These are phyloP conservation scores for Eretmochelys imbricata DNA, from an alignment of 2,113 vertebrate species.

Conservation along the genomic window DNA sequence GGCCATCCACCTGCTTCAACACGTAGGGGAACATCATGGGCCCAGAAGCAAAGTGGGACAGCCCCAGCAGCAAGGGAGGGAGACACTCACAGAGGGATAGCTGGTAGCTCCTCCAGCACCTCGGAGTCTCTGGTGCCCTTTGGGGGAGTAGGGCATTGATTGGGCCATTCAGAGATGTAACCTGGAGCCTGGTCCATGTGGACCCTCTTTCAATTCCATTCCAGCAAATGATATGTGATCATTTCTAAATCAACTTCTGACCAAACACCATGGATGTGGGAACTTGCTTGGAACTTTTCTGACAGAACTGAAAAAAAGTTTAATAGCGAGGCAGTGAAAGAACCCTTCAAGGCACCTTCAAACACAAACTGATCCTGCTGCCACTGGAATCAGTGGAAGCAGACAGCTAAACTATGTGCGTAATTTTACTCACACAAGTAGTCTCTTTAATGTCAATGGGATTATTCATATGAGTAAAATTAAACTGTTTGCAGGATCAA, in stretches of 20 bases:
- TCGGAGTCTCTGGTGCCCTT: not conserved
- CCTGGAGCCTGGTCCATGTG: not conserved
- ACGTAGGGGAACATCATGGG: too few species aligned
- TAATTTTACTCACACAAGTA: not conserved
- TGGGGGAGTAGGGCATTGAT: not conserved
- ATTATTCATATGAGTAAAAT: not conserved
- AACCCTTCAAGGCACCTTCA: not conserved
- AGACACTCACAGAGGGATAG: not conserved
- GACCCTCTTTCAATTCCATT: not conserved
- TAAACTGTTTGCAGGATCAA: not conserved
- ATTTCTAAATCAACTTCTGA: not conserved
- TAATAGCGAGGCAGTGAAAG: fast-evolving
- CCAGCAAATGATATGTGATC: not conserved
- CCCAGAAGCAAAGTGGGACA: too few species aligned
- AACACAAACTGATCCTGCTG: not conserved
- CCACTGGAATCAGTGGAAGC: not conserved
- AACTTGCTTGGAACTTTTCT: not conserved
- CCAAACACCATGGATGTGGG: not conserved
- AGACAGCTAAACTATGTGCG: not conserved
- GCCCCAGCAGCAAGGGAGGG: not conserved
- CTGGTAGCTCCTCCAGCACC: not conserved
- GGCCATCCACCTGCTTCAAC: too few species aligned
- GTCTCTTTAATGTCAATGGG: not conserved
- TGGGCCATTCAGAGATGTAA: not conserved
- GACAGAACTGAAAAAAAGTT: not conserved